Percentiles rank a stretch among this genome's conserved stretches.
These are phyloP conservation scores for Carassius carassius DNA, from an alignment of 2,113 vertebrate species.

Conservation along the genomic window DNA sequence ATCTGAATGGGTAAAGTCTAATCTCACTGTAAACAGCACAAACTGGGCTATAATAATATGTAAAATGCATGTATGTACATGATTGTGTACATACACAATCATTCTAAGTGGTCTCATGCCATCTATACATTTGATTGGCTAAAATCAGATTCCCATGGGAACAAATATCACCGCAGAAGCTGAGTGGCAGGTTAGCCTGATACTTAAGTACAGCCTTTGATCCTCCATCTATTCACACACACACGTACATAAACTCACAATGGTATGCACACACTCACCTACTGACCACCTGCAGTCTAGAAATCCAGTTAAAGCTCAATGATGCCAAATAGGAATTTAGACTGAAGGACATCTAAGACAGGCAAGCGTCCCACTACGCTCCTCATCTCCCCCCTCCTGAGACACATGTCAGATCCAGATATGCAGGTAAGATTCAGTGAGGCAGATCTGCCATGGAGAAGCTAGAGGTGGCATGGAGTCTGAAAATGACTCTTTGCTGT, in stretches of 20 bases:
- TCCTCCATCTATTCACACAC: not conserved
- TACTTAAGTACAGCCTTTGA: slow-evolving; percentile 11
- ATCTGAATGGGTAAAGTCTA: too few species aligned
- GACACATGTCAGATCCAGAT: slow-evolving; percentile 32
- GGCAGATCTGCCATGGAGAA: slow-evolving; percentile 29
- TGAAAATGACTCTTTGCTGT: slow-evolving; percentile 4
- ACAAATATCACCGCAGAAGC: not conserved
- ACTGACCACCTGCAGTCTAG: slow-evolving; percentile 35
- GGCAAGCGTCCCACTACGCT: slow-evolving; percentile 3
- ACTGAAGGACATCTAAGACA: slow-evolving; percentile 45
- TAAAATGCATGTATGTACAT: too few species aligned
- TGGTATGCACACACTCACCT: not conserved
- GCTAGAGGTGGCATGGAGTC: slow-evolving; percentile 14
- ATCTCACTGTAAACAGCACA: too few species aligned
- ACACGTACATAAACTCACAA: slow-evolving; percentile 13
- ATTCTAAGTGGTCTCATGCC: not conserved
- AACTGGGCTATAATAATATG: too few species aligned
- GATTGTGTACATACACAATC: too few species aligned
- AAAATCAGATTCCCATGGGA: slow-evolving; percentile 4
- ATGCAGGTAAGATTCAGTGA: slow-evolving; percentile 38
- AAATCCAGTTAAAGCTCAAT: slow-evolving; percentile 41
- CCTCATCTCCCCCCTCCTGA: slow-evolving; percentile 40
- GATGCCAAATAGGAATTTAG: slow-evolving; percentile 41
- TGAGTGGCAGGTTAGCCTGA: not conserved
- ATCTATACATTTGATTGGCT: not conserved